Percentiles rank a stretch among this genome's conserved stretches.
phyloP scores from a whole-genome alignment of 2,113 vertebrate genomes.

The Ia io region DNA sequence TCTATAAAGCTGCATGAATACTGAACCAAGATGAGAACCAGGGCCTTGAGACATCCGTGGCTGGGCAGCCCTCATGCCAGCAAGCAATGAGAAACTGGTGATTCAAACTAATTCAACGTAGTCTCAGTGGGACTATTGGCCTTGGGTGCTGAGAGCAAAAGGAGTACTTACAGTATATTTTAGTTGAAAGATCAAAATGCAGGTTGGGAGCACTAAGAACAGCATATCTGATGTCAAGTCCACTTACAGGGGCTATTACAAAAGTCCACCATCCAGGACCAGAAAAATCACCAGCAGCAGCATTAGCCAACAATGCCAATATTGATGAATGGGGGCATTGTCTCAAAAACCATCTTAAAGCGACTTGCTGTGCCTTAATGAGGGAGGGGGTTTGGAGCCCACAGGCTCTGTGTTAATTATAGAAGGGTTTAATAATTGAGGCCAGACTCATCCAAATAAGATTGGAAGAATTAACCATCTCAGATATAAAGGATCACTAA shows the following conservation, averaged over 20 bases:
- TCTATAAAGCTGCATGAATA: neutral
- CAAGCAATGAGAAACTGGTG: neutral
- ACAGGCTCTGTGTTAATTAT: constrained; percentile 81
- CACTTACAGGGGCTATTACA: constrained; percentile 49
- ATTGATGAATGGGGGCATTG: constrained; percentile 69
- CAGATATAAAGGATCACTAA: constrained; percentile 71
- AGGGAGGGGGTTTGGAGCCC: constrained; percentile 78
- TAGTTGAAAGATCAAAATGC: constrained; percentile 45
- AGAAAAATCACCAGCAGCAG: constrained; percentile 57
- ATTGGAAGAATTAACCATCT: constrained; percentile 81
- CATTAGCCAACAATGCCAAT: constrained; percentile 70
- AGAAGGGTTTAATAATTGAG: constrained; percentile 78
- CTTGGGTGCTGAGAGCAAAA: neutral
- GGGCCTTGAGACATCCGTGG: neutral
- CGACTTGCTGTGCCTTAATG: constrained; percentile 74
- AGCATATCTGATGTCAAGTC: constrained; percentile 52
- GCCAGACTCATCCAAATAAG: constrained; percentile 71
- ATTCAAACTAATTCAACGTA: neutral
- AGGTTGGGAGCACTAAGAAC: neutral
- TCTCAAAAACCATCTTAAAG: constrained; percentile 72
- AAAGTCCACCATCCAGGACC: constrained; percentile 40
- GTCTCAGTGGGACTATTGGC: neutral
- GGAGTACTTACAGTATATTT: constrained; percentile 15
- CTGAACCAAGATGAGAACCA: neutral
- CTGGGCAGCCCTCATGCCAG: neutral